These are phyloP conservation scores for Falco columbarius DNA, from an alignment of 2,797 vertebrate species.

Conservation along the genomic window DNA sequence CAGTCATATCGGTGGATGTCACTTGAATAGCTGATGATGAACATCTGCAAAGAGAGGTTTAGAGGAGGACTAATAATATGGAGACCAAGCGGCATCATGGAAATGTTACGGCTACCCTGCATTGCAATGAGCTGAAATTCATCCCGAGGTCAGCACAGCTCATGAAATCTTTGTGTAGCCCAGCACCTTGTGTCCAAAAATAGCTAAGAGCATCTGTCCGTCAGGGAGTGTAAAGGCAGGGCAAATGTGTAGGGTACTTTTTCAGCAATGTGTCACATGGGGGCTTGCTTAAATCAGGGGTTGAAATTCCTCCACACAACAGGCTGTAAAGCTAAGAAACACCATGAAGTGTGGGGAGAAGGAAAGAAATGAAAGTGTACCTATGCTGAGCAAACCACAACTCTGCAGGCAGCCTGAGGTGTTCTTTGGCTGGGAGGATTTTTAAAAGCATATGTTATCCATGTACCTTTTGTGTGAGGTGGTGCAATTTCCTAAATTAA, in stretches of 20 bases:
- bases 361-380: neutral
- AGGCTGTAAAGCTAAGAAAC: neutral
- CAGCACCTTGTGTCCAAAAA: neutral
- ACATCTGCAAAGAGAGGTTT: neutral
- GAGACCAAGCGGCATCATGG: neutral
- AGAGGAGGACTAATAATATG: neutral
- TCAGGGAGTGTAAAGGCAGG: neutral
- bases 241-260: neutral
- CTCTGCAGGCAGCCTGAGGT: neutral
- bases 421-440: neutral
- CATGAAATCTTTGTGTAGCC: neutral
- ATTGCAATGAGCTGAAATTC: neutral
- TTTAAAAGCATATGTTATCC: neutral
- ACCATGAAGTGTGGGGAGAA: neutral
- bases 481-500: conserved; percentile 1
- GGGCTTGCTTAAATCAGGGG: neutral
- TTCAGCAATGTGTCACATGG: neutral
- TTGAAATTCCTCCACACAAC: neutral
- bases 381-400: neutral
- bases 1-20: neutral
- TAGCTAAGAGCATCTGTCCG: neutral
- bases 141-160: neutral
- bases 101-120: neutral
- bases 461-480: neutral
- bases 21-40: neutral